Evolutionary conservation across 2,888 invertebrate species (phyloP), one percentile per base, ranked within the genome.

Genomic region (Ctena decussata): DNA sequence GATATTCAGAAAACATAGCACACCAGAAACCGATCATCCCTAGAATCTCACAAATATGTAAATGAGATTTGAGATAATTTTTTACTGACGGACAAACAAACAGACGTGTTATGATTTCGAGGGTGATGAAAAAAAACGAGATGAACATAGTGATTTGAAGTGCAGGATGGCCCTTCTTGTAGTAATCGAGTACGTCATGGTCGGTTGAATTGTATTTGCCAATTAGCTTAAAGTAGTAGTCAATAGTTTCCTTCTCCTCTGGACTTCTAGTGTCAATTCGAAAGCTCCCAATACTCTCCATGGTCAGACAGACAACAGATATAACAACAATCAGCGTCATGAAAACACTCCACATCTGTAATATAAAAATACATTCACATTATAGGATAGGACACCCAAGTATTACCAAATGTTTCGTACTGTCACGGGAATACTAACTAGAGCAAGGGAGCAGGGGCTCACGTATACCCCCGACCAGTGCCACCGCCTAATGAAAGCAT

Each of bases 331-430:
- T 5, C 0, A 21, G 3, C n/a, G 72, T 30, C 72, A 72, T 39
- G 44, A 72, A 72, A 3, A 72, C 44, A 12, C 44, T 44, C 72
- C 72, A 72, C 0, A 72, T 6, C 72, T 72, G 65, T n/a, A 21
- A 53, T n/a, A 53, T n/a, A 53, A 15, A 53, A 15, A 53, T 41
- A 41, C 15, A 41, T 41, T 41, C 6, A 41, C 41, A n/a, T n/a
- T n/a, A n/a, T n/a, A n/a, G n/a, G n/a, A n/a, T n/a, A n/a, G n/a
- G n/a, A n/a, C n/a, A n/a, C n/a, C n/a, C n/a, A n/a, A n/a, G n/a
- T n/a, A n/a, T n/a, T n/a, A n/a, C n/a, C n/a, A n/a, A n/a, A n/a
- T n/a, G n/a, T n/a, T n/a, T n/a, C n/a, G n/a, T n/a, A n/a, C n/a
- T n/a, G n/a, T n/a, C n/a, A n/a, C n/a, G n/a, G n/a, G n/a, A n/a